Evolutionary conservation across 2,888 invertebrate species (phyloP), one percentile per base, ranked within the genome.

Genomic region (Schizotus pectinicornis): DNA sequence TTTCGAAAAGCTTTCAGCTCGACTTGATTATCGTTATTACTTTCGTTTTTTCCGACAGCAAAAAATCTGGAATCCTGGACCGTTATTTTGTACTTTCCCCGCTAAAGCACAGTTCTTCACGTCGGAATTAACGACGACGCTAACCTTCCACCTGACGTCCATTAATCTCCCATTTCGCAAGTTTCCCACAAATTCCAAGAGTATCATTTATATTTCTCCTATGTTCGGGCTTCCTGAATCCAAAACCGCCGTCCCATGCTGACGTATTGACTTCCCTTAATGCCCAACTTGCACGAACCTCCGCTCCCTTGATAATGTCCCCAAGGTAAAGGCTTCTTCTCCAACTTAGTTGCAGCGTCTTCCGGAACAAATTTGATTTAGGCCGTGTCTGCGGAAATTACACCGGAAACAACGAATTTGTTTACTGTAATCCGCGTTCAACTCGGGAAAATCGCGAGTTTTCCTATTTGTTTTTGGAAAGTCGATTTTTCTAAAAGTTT

Each of bases 261-360:
- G 48, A 43, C 47, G 22, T 49, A 56, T 56, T 49, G 56, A 49
- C 49, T 43, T 42, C 11, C 9, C 39, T 42, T 42, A 31, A 42
- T 42, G 14, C 9, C 9, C 11, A 38, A 38, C 38, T 53, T 7
- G n/a, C 9, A 30, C 13, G 30, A 33, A 11, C 35, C 49, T 42
- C 12, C 11, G 35, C 37, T 33, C 43, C 37, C 42, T 31, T 35
- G 32, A 37, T 39, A 8, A 31, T 35, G 39, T 56, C 56, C 49
- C 56, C 14, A 32, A 35, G 38, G 49, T 43, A 36, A 49, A 49
- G 33, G 37, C 43, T 36, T 41, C 41, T 51, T 43, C 42, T 35
- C 14, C 8, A 30, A 38, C 7, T 38, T 38, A 38, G 3, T 11
- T 45, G 45, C 45, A 45, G n/a, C 11, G 14, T 31, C 30, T 42